Evolutionary conservation across 1,140 invertebrate genomes (phyloP), one percentile per base, ranked within the genome.

Genomic region (Microplitis mediator): DNA sequence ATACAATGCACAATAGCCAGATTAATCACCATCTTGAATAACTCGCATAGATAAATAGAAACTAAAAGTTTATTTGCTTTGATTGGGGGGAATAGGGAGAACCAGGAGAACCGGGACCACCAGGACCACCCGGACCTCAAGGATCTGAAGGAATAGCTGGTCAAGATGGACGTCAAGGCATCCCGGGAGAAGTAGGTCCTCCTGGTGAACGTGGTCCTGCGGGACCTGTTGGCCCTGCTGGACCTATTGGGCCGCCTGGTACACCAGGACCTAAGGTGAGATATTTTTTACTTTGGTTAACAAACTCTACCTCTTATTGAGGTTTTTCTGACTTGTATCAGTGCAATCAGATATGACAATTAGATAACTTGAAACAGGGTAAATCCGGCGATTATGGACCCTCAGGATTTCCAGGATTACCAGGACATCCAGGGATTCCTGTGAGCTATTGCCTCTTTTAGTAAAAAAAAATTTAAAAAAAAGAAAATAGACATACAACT

Each of bases 21-120:
- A 23, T 23, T 23, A 2, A 23, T 23, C 23, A 23, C 23, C 23
- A 23, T 23, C 23, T 23, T 23, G 2, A 23, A 23, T 23, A 23
- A 23, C 23, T 23, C 23, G 23, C 23, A 36, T 35, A 13, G 35
- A 14, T 35, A 62, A 14, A 62, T 35, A 39, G n/a, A 31, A n/a
- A 11, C 5, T 5, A 3, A 36, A 52, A 9, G 6, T 34, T 56
- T 5, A 3, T 8, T 45, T 45, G 11, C 6, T 45, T 45, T 45
- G 4, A 45, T 45, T 45, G 6, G 36, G 45, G 14, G 56, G 60
- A 71, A 65, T 80, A 97, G 95, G 96, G 95, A 56, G 94, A 97
- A 85, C 94, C 96, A 64, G 94, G 95, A 62, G 93, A 96, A 83
- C 94, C 95, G 14, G 96, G 96, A 51, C 94, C 95, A 32, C 94